Evolutionary conservation across 2,888 invertebrate genomes (phyloP), one percentile per base, ranked within the genome.

Genomic region (Cactoblastis cactorum): DNA sequence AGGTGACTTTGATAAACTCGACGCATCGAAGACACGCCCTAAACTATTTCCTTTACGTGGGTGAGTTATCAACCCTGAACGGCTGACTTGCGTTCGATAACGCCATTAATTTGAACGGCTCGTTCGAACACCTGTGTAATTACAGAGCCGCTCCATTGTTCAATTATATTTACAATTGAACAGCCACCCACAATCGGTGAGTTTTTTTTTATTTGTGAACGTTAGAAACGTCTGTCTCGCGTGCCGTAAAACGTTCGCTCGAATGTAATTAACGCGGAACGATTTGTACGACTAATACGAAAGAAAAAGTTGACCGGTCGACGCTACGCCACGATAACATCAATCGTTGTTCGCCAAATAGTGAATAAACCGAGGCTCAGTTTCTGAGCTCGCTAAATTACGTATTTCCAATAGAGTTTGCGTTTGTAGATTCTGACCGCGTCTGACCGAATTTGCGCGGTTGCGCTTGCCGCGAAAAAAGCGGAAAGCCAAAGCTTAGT

Each of bases 401-500:
- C 50, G 67, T 71, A 69, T 77, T 78, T 71, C 63, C 69, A 73
- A 76, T 69, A 69, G 66, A 65, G 61, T 65, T 68, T 59, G 58
- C 64, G 57, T 71, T 74, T 70, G 62, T 67, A 69, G 67, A 75
- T 71, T 74, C 64, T 58, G 69, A 62, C 63, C 67, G 69, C 69
- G 69, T 67, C 59, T 58, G 63, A 68, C 65, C 67, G 69, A 74
- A 76, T 63, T 67, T 68, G 68, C 60, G 62, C 59, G 61, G 67
- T 69, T 61, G 54, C 61, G 53, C 55, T 55, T 53, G 53, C 65
- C 64, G 59, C 54, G 62, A 66, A 69, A 71, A 77, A 74, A 73
- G 67, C 68, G 63, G 72, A 71, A 80, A 76, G 75, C 71, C 69
- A 74, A 77, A 76, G 74, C 75, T 80, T 77, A 77, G 76, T 74